A percentile compares a stretch with the other conserved stretches of the same genome.
These are phyloP conservation scores for Phrynocephalus guinanensis DNA, from an alignment of 2,797 vertebrate species.

Conservation along the genomic window DNA sequence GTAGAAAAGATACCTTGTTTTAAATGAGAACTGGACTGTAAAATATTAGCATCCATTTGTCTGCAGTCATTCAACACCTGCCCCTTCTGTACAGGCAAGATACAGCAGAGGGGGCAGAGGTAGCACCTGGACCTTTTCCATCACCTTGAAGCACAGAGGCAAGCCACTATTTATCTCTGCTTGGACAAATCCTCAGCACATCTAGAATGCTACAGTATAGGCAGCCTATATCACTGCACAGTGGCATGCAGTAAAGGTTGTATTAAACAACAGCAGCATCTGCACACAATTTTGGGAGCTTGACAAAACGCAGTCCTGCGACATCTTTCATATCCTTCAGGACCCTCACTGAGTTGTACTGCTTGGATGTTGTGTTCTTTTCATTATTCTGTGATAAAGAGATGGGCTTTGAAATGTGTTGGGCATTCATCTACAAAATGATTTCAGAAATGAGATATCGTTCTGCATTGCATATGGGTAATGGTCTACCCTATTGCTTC, in stretches of 20 bases:
- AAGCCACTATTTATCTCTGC: background rate
- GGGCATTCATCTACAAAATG: background rate
- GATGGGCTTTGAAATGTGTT: background rate
- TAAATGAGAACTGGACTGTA: constrained; percentile 22
- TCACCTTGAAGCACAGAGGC: background rate
- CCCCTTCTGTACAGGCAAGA: background rate
- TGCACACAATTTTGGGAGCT: background rate
- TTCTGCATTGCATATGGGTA: background rate
- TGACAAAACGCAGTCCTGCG: background rate
- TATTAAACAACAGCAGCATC: too few relatives aligned
- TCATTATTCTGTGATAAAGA: background rate
- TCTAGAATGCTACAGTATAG: background rate
- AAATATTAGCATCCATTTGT: constrained; percentile 19
- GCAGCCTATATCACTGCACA: background rate
- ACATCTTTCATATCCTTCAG: background rate
- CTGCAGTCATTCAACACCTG: background rate
- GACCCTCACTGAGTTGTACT: background rate
- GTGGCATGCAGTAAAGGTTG: background rate
- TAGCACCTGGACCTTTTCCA: background rate
- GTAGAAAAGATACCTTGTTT: constrained; percentile 16
- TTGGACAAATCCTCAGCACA: background rate
- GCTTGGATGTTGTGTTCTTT: background rate
- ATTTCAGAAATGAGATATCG: background rate
- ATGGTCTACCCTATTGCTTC: background rate
- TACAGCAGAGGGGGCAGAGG: background rate